These are phyloP conservation scores for Rissa tridactyla DNA, from an alignment of 2,113 vertebrate genomes.

Conservation along the genomic window DNA sequence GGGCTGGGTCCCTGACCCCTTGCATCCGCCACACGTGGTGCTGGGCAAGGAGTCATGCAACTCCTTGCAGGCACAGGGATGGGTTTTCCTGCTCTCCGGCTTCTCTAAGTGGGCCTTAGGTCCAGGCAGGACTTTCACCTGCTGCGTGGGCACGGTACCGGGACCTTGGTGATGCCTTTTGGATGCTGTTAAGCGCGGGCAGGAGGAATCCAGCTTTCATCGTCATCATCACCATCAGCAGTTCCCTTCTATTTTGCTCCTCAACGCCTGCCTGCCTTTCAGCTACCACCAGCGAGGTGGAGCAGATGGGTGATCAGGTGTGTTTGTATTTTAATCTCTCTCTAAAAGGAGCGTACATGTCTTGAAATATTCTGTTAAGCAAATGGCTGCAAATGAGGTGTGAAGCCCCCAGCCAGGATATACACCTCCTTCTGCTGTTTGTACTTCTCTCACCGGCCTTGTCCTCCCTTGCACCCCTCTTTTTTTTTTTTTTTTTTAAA, in stretches of 20 bases:
- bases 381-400: conserved; percentile 18
- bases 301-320: not conserved
- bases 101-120: accelerated
- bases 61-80: accelerated
- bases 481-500: not conserved
- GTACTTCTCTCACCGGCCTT: not conserved
- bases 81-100: not conserved
- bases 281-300: not conserved
- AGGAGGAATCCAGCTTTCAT: not conserved
- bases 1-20: not conserved
- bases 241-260: not conserved
- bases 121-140: not conserved
- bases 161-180: not conserved
- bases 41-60: not conserved
- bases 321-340: not conserved
- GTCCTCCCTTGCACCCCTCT: no score
- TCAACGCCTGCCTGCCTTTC: not conserved
- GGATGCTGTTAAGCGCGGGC: accelerated
- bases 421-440: not conserved
- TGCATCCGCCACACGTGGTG: accelerated
- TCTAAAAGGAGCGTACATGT: not conserved
- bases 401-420: not conserved
- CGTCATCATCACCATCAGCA: not conserved
- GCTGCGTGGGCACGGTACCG: accelerated
- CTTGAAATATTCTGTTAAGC: not conserved